These are phyloP conservation scores for Limosa lapponica DNA, from an alignment of 2,797 vertebrate genomes.

Conservation along the genomic window DNA sequence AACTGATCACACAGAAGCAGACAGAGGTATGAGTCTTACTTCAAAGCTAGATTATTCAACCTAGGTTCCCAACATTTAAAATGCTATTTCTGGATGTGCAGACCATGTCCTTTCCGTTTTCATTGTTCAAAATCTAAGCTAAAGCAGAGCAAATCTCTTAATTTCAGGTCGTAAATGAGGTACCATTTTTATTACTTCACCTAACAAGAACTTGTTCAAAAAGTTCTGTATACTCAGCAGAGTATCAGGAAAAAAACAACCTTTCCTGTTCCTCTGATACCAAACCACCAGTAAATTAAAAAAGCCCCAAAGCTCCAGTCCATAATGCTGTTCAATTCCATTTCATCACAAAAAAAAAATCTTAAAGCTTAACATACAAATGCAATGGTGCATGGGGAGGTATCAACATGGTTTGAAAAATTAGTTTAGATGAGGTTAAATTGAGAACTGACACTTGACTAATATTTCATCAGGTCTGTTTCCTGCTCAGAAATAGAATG, in stretches of 20 bases:
- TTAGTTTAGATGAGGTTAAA: slow-evolving; percentile 38
- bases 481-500: slow-evolving; percentile 2
- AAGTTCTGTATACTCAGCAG: neutral
- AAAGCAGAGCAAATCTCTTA: neutral
- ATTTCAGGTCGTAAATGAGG: neutral
- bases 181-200: neutral
- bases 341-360: neutral
- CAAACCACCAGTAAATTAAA: neutral
- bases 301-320: neutral
- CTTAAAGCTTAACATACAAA: neutral
- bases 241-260: neutral
- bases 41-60: neutral
- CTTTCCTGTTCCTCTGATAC: neutral
- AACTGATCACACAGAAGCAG: neutral
- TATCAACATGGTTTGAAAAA: slow-evolving; percentile 12
- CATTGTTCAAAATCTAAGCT: neutral
- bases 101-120: neutral
- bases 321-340: neutral
- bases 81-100: neutral
- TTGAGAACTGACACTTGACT: neutral
- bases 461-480: neutral
- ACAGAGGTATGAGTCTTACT: neutral
- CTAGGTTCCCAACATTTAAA: neutral
- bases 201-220: neutral
- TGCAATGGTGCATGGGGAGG: neutral